Evolutionary conservation across 1,140 invertebrate species (phyloP).

Genomic region (Centruroides sculpturatus): DNA sequence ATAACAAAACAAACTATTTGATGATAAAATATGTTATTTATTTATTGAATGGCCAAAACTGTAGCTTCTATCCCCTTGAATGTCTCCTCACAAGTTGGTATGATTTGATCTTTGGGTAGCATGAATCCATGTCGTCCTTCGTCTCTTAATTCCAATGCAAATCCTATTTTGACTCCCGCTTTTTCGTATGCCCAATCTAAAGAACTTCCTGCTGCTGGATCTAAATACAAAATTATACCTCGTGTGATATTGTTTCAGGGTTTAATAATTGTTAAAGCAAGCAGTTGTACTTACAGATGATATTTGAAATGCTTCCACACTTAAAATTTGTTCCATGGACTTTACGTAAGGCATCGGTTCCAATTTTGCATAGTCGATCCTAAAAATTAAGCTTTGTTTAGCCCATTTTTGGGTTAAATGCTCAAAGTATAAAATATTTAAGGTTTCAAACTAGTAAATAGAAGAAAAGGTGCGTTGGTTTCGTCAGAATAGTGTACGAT

Average conservation of each 20-base stretch:
- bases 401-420: too few relatives aligned
- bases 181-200: constrained; percentile 29
- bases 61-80: constrained; percentile 21
- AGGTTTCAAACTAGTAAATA: too few relatives aligned
- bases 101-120: constrained; percentile 27
- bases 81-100: constrained; percentile 28
- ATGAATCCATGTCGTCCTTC: constrained; percentile 31
- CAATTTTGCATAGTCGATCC: constrained; percentile 37
- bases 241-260: neutral
- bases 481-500: too few relatives aligned
- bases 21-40: too few relatives aligned
- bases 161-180: constrained; percentile 29
- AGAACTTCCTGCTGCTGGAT: constrained; percentile 3
- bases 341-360: constrained; percentile 48
- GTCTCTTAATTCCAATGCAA: constrained; percentile 31
- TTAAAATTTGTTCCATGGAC: constrained; percentile 42
- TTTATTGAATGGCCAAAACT: neutral
- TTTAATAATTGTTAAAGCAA: too few relatives aligned
- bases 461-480: too few relatives aligned
- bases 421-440: too few relatives aligned
- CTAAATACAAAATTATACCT: neutral
- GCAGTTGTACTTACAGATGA: constrained; percentile 24
- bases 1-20: too few relatives aligned
- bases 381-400: too few relatives aligned
- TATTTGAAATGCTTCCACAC: constrained; percentile 23